These are phyloP conservation scores for Platysternon megacephalum DNA, from an alignment of 2,113 vertebrate genomes.

Conservation along the genomic window DNA sequence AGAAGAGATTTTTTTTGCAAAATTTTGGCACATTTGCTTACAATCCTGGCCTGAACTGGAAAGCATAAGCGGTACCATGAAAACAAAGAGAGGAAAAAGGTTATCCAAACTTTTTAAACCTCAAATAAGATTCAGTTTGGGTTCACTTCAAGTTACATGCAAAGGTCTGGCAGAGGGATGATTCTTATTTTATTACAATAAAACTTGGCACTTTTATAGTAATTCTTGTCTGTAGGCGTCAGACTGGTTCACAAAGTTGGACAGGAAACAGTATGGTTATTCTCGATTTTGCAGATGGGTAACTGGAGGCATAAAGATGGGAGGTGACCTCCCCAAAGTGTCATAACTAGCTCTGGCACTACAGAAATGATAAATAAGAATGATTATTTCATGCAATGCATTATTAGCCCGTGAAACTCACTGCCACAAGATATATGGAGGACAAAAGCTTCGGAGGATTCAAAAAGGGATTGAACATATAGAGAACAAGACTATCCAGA, in stretches of 20 bases:
- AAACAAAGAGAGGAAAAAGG: background rate
- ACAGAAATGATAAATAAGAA: background rate
- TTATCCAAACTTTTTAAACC: background rate
- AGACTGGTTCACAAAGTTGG: background rate
- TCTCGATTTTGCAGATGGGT: background rate
- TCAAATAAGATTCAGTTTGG: background rate
- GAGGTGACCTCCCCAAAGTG: background rate
- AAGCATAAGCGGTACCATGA: background rate
- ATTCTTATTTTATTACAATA: background rate
- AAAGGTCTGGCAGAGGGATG: background rate
- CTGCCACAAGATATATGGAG: background rate
- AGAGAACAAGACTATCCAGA: background rate
- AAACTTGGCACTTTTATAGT: rapidly evolving
- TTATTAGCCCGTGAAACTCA: background rate
- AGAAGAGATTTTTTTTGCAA: background rate
- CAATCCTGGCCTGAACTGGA: background rate
- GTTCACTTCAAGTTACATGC: background rate
- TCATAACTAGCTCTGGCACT: background rate
- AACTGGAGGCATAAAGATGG: background rate
- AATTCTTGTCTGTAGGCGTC: background rate
- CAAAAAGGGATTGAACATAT: background rate
- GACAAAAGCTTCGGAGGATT: background rate
- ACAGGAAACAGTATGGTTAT: background rate
- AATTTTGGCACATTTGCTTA: background rate
- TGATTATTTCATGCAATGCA: too few species aligned